phyloP scores from a whole-genome alignment of 2,797 vertebrate genomes.

The Anas georgica region DNA sequence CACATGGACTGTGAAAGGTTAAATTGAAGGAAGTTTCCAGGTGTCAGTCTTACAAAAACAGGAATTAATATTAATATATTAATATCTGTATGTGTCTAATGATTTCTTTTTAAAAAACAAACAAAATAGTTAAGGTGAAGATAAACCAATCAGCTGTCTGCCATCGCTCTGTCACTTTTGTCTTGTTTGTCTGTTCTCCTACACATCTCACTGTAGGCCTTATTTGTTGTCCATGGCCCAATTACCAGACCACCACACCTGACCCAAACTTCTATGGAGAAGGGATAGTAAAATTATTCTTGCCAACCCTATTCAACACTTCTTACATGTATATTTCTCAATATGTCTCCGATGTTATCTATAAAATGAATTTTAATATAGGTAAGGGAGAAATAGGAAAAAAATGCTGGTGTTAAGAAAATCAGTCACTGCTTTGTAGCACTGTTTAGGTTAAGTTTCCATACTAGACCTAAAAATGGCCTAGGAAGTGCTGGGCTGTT shows the following conservation, averaged over 20 bases:
- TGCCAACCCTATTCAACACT: neutral
- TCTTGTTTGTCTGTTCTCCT: neutral
- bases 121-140: neutral
- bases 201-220: neutral
- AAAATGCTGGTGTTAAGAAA: neutral
- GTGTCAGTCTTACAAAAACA: neutral
- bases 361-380: neutral
- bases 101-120: neutral
- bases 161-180: accelerated
- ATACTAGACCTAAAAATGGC: neutral
- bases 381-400: neutral
- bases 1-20: neutral
- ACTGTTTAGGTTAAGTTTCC: neutral
- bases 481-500: neutral
- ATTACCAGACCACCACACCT: neutral
- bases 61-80: neutral
- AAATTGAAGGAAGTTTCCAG: neutral
- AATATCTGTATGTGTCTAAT: neutral
- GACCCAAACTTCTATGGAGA: neutral
- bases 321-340: neutral
- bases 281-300: neutral
- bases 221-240: neutral
- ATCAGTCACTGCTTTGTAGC: neutral
- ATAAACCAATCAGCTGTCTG: neutral
- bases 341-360: neutral